Base-by-base conservation (phyloP, 2,888 invertebrate species). In the Ernsta delagoae region DNA sequence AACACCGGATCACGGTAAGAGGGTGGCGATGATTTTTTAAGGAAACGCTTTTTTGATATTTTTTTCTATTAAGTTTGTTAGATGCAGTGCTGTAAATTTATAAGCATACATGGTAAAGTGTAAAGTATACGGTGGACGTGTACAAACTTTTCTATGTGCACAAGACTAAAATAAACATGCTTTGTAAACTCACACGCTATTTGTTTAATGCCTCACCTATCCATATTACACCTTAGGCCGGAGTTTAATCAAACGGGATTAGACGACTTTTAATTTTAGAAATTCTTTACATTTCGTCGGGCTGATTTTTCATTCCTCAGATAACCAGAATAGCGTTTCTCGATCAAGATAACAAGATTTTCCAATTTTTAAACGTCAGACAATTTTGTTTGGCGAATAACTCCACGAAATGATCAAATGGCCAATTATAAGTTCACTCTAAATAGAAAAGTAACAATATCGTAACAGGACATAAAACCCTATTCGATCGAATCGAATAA, bases 201-300 rank as follows among this genome's bases (percentile, higher is more conserved):
- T 89, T 87, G 83, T 85, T 86, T 85, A 77, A 79, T 79, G 83
- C 80, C 82, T 84, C 84, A 86, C 86, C 86, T 83, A 73, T 80
- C 78, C 77, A 79, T 75, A 74, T 75, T 74, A 80, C 77, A 75
- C 73, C 45, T 72, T 73, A 75, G 72, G 70, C 64, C 48, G 69
- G 69, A 70, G 70, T 73, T 68, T 57, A 39, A 54, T 36, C 31
- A 36, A 31, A 12, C 41, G 53, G 11, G 61, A 56, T 45, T 3
- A 3, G 54, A 8, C 11, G 34, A 45, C 45, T 61, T 61, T 36
- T 36, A 56, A 34, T 56, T 56, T n/a, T n/a, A 56, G 54, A 9
- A 54, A 54, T 8, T 24, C 31, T 31, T 56, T 3, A 16, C 31
- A 16, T 12, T 16, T 16, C 12, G n/a, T n/a, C n/a, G n/a, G n/a